Conservation (phyloP, 1,140 invertebrate species). For the Drosophila murphyi region DNA sequence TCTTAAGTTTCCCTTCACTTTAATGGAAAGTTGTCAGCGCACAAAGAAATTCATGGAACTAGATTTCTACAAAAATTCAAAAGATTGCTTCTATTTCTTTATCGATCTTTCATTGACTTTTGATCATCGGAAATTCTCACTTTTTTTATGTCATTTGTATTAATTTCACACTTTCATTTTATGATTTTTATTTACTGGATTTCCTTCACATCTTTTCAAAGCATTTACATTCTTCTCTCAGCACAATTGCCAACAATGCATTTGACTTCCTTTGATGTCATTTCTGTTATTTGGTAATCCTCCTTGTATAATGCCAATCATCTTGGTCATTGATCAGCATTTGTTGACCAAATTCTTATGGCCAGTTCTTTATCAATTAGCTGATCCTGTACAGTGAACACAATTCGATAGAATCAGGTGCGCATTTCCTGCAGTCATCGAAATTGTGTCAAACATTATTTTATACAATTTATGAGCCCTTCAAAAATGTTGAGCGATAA, state of each 20-base stretch:
- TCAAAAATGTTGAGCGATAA: constrained; percentile 45
- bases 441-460: constrained; percentile 46
- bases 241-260: not conserved
- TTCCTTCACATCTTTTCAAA: not conserved
- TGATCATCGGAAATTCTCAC: not conserved
- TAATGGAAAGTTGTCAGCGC: too few species aligned
- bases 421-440: constrained; percentile 42
- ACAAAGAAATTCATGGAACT: not conserved
- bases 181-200: not conserved
- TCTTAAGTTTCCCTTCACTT: not conserved
- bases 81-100: not conserved
- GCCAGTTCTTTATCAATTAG: constrained; percentile 44
- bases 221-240: not conserved
- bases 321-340: constrained; percentile 25
- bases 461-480: constrained; percentile 47
- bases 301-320: constrained; percentile 45
- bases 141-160: too few species aligned
- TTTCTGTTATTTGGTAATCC: not conserved
- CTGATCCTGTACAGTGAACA: constrained; percentile 16
- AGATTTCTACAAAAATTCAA: not conserved
- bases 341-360: not conserved
- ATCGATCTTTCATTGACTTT: not conserved
- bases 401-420: constrained; percentile 49
- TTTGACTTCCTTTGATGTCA: constrained; percentile 7
- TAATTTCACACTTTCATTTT: too few species aligned